phyloP scores from a whole-genome alignment of 1,140 invertebrate genomes.

The Cotesia glomerata region DNA sequence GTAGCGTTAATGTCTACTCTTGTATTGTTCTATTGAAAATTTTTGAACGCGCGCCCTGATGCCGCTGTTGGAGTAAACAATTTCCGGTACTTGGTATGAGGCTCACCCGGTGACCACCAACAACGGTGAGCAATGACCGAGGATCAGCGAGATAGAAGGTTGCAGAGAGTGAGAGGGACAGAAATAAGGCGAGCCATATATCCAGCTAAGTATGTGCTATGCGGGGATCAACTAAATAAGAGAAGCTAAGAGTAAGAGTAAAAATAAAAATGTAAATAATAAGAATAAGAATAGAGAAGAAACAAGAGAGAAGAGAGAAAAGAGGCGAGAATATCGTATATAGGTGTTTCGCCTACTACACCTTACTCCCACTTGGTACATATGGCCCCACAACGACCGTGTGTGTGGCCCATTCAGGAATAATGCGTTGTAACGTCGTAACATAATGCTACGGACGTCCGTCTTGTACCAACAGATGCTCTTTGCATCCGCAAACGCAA shows the following conservation, averaged over 20 bases:
- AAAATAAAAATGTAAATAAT: background rate
- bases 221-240: background rate
- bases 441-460: slow-evolving; percentile 45
- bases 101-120: slow-evolving; percentile 24
- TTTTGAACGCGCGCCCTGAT: background rate
- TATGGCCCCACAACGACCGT: slow-evolving; percentile 4
- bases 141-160: slow-evolving; percentile 10
- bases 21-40: background rate
- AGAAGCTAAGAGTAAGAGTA: too few relatives aligned
- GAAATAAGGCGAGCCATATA: too few relatives aligned
- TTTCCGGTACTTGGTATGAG: slow-evolving; percentile 20
- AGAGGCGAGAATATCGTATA: background rate
- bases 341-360: slow-evolving; percentile 22
- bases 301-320: background rate
- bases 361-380: slow-evolving; percentile 8
- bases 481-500: slow-evolving; percentile 46
- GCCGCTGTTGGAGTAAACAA: slow-evolving; percentile 11
- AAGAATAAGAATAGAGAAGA: background rate
- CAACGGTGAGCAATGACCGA: slow-evolving; percentile 25
- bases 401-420: slow-evolving; percentile 35
- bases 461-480: slow-evolving; percentile 54
- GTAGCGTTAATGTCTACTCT: too few relatives aligned
- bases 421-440: slow-evolving; percentile 42
- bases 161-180: too few relatives aligned
- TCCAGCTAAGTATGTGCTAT: too few relatives aligned